A percentile compares a stretch with the other conserved stretches of the same genome.
These are phyloP conservation scores for Troglohyphantes excavatus DNA, from an alignment of 2,888 invertebrate genomes.

Conservation along the genomic window DNA sequence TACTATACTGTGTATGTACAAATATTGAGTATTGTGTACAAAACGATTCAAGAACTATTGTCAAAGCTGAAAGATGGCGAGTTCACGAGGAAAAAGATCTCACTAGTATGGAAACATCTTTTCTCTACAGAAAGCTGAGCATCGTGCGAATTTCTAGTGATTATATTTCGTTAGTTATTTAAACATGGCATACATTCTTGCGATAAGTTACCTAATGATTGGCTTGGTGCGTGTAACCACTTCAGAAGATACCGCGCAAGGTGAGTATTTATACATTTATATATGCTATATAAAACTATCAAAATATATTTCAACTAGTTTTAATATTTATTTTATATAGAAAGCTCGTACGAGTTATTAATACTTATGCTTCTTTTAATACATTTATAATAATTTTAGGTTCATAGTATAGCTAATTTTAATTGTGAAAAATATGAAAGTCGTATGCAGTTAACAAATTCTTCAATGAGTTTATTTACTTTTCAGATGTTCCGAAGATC, in stretches of 20 bases:
- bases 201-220: neutral
- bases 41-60: neutral
- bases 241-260: slow-evolving; percentile 1
- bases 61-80: neutral
- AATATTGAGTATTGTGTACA: neutral
- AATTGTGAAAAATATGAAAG: too few species aligned
- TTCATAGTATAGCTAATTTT: too few species aligned
- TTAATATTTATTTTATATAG: too few species aligned
- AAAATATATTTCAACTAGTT: too few species aligned
- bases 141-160: neutral
- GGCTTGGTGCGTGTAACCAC: neutral
- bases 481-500: slow-evolving; percentile 63
- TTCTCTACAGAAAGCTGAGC: neutral
- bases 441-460: neutral
- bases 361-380: too few species aligned
- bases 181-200: neutral
- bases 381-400: too few species aligned
- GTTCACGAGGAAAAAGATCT: neutral
- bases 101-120: neutral
- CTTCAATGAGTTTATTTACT: neutral
- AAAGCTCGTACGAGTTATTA: too few species aligned
- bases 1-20: slow-evolving; percentile 49
- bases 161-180: neutral
- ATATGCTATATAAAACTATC: too few species aligned
- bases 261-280: neutral